phyloP scores from a whole-genome alignment of 2,888 invertebrate genomes.

The Epinotia demarniana region DNA sequence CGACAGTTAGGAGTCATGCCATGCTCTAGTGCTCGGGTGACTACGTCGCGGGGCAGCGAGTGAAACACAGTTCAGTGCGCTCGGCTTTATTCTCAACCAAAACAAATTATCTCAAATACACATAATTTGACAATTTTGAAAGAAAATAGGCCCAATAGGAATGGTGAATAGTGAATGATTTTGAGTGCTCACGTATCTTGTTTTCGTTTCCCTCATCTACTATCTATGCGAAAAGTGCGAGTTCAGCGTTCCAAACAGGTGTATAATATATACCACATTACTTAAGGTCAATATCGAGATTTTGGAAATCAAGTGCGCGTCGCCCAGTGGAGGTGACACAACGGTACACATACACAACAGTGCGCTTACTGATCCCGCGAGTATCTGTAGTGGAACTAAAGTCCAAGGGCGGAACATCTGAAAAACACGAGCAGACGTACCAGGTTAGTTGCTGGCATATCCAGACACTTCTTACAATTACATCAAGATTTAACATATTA shows the following conservation, averaged over 20 bases:
- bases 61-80: constrained; percentile 84
- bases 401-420: constrained; percentile 84
- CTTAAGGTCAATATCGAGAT: constrained; percentile 47
- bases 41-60: constrained; percentile 72
- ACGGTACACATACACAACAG: constrained; percentile 82
- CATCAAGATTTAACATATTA: not conserved
- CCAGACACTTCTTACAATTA: constrained; percentile 56
- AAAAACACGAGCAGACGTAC: constrained; percentile 81
- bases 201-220: constrained; percentile 50
- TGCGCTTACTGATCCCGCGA: constrained; percentile 83
- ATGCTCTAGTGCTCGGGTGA: constrained; percentile 78
- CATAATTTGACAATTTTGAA: constrained; percentile 69
- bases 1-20: constrained; percentile 71
- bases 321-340: constrained; percentile 77
- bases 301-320: constrained; percentile 64
- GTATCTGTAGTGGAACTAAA: constrained; percentile 81
- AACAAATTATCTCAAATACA: constrained; percentile 65
- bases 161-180: constrained; percentile 69
- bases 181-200: constrained; percentile 66
- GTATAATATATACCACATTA: constrained; percentile 39
- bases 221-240: constrained; percentile 48
- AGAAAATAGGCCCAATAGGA: constrained; percentile 65
- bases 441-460: constrained; percentile 76
- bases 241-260: constrained; percentile 32
- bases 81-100: constrained; percentile 79